Evolutionary conservation across 2,888 invertebrate species (phyloP), one percentile per base, ranked within the genome.

Genomic region (Eupithecia subfuscata): DNA sequence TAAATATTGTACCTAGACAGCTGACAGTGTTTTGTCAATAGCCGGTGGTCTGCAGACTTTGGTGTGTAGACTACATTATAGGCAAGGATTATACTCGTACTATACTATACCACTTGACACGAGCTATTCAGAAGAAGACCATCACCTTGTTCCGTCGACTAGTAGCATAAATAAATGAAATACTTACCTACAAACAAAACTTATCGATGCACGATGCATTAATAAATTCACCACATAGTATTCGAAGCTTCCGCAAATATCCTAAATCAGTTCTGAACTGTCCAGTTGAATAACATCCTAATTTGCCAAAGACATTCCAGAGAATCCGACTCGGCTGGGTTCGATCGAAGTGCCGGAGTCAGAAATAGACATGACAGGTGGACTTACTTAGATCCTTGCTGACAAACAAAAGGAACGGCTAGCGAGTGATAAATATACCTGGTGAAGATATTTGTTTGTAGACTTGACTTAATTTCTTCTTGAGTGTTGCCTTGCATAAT

Each of bases 281-380:
- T 56, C 60, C 25, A 60, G 12, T 64, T 64, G 64, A 64, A 64
- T 34, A 18, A 18, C 7, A 34, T 34, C 37, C 34, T 60, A 43
- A 70, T 70, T 70, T 34, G 48, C 48, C n/a, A 65, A 64, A 64
- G 65, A 48, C 71, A 64, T 71, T 71, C 64, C 45, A 22, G 45
- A 64, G 65, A 64, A 34, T 34, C 64, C 34, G 18, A 18, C 60
- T 60, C 34, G 18, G 34, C 64, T 64, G 60, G 6, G 25, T 11
- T 52, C 9, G 25, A 30, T 63, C 30, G 7, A 63, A 30, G 16
- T 63, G 14, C 25, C 30, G 25, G n/a, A 40, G 68, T 40, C 37
- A 68, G 22, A 14, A 77, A 77, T 77, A 77, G 65, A 70, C 43
- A 7, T 25, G 70, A 43, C 77, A 75, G 74, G 68, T 73, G 72